These are phyloP conservation scores for Aplochiton taeniatus DNA, from an alignment of 2,797 vertebrate genomes.

Conservation along the genomic window DNA sequence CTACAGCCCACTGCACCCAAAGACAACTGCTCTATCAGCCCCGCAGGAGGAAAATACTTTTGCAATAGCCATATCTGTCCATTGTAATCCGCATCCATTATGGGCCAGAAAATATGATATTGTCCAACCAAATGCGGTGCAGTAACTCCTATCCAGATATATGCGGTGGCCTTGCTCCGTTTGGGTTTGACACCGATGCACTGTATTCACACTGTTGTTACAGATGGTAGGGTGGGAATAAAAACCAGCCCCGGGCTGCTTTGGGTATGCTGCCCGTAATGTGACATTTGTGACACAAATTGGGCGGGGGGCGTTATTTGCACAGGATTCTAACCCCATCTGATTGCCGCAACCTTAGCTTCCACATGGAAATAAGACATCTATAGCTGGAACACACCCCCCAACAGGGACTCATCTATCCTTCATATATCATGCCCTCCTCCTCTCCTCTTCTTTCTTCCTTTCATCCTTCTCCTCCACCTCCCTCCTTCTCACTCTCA, in stretches of 20 bases:
- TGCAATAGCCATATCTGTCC: conserved; percentile 30
- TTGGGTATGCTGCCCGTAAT: neutral
- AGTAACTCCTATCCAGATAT: no score
- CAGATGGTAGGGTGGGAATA: conserved; percentile 3
- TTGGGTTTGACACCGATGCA: neutral
- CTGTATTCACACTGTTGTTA: conserved; percentile 10
- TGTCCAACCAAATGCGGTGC: neutral
- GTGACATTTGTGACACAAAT: neutral
- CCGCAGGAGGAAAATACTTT: conserved; percentile 43
- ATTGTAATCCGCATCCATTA: conserved; percentile 37
- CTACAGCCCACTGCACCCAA: conserved; percentile 47
- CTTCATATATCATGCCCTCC: neutral
- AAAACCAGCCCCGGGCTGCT: neutral
- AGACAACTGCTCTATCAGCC: conserved; percentile 41
- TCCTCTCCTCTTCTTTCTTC: neutral
- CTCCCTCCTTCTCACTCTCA: neutral
- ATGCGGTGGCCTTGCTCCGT: neutral
- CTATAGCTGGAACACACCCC: conserved; percentile 6
- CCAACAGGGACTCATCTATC: conserved; percentile 7
- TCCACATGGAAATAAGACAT: neutral
- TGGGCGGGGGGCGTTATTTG: neutral
- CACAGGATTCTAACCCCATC: neutral
- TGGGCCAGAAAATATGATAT: conserved; percentile 29
- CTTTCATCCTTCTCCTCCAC: neutral
- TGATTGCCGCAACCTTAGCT: neutral